Conservation (phyloP, 2,888 invertebrate species). For the Metopia argyrocephala region DNA sequence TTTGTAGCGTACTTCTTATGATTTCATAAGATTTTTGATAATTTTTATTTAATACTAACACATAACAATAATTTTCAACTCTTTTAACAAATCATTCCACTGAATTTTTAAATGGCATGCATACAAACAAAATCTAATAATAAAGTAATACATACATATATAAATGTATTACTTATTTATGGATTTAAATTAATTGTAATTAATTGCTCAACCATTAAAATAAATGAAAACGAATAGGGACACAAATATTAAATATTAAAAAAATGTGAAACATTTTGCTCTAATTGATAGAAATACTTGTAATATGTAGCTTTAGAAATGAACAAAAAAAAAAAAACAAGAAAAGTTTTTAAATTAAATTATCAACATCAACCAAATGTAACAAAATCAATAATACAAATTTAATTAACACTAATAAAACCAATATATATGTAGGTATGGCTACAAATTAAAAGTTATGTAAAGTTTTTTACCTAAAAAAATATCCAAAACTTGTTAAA, state of each 20-base stretch:
- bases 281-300: slow-evolving; percentile 22
- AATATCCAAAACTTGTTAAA: too few species aligned
- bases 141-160: too few species aligned
- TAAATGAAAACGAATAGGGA: not conserved
- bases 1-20: too few species aligned
- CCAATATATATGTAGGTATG: not conserved
- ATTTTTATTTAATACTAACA: too few species aligned
- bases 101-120: not conserved
- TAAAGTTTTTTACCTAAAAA: too few species aligned
- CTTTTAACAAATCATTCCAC: not conserved
- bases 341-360: not conserved
- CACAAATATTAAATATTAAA: slow-evolving; percentile 9
- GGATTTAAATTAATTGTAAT: slow-evolving; percentile 7
- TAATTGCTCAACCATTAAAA: not conserved
- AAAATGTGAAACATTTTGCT: not conserved
- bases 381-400: not conserved
- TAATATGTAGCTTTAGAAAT: too few species aligned
- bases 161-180: slow-evolving; percentile 11
- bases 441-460: too few species aligned
- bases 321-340: not conserved
- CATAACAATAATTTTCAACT: not conserved
- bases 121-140: not conserved
- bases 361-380: not conserved
- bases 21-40: too few species aligned
- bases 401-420: not conserved